Base-by-base conservation (phyloP, 1,140 invertebrate genomes). In the Chironomus striatipennis region DNA sequence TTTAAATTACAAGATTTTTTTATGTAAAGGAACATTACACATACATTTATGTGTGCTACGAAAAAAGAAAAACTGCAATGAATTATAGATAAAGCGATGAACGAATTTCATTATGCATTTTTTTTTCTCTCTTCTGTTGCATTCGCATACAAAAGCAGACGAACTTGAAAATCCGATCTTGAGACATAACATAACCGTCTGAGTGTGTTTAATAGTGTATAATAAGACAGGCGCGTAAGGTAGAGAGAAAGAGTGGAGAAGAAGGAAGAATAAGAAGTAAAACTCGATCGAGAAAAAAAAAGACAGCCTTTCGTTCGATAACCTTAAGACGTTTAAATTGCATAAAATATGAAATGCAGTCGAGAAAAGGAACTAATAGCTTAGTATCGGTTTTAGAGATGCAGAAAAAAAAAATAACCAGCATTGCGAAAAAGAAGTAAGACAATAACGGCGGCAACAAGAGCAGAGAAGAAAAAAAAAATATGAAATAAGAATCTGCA, bases 331-430 rank as follows among this genome's bases (percentile, higher is more conserved):
- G 47, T 57, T 57, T 57, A 57, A 57, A 57, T 57, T 57, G 47
- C 47, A 57, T 57, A 57, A 57, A 57, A 57, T 57, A 57, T 57
- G 47, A 57, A 57, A 57, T 57, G 47, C 47, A 57, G 47, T 57
- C 47, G 47, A 57, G 47, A n/a, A 57, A 34, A 34, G 24, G 24
- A 57, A 57, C 47, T 57, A 57, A 57, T 57, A n/a, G 47, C 47
- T n/a, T 5, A 57, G 47, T n/a, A 57, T 57, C 47, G n/a, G 47
- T 57, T 57, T 57, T 57, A 57, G 12, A 15, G 47, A 57, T 57
- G 24, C 1, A 34, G 5, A 34, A 34, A 34, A 34, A 34, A 34
- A 34, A 5, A 34, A 34, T 2, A 34, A 34, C 24, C 24, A 34
- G 24, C 24, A 34, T 34, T 34, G 24, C 24, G 24, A 34, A 34